Conservation (phyloP, 2,113 vertebrate species). For the Phainopepla nitens region DNA sequence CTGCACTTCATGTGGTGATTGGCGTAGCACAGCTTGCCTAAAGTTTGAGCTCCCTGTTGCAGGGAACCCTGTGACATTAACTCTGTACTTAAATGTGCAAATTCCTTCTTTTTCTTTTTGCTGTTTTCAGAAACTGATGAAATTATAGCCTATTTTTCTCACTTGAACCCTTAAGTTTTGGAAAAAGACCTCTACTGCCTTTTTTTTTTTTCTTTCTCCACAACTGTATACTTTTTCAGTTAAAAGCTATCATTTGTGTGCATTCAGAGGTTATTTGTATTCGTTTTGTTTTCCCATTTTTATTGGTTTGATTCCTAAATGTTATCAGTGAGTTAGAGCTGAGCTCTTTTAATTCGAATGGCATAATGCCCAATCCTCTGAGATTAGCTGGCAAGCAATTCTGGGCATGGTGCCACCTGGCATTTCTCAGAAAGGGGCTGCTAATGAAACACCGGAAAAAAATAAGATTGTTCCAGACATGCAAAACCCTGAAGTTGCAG, state of each 20-base stretch:
- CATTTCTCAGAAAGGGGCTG: constrained; percentile 41
- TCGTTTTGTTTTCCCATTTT: neutral
- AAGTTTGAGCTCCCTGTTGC: neutral
- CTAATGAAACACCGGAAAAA: constrained; percentile 62
- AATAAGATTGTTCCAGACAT: constrained; percentile 58
- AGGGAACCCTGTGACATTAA: neutral
- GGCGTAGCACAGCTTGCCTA: neutral
- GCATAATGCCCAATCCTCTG: constrained; percentile 49
- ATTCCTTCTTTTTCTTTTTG: neutral
- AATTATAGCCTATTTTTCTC: neutral
- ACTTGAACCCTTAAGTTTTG: neutral
- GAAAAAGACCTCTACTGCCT: neutral
- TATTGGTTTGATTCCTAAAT: constrained; percentile 43
- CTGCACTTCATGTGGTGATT: neutral
- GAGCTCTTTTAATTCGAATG: constrained; percentile 50
- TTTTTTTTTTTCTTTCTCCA: neutral
- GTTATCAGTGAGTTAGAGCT: constrained; percentile 50
- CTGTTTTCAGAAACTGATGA: neutral
- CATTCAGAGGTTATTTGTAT: neutral
- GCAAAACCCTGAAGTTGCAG: constrained; percentile 31
- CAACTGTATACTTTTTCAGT: neutral
- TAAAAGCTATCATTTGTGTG: neutral
- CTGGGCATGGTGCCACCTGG: constrained; percentile 59
- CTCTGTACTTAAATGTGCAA: neutral
- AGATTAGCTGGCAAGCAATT: constrained; percentile 46